Base-by-base conservation (phyloP, 2,888 invertebrate species). In the Tromatobia lineatoria region DNA sequence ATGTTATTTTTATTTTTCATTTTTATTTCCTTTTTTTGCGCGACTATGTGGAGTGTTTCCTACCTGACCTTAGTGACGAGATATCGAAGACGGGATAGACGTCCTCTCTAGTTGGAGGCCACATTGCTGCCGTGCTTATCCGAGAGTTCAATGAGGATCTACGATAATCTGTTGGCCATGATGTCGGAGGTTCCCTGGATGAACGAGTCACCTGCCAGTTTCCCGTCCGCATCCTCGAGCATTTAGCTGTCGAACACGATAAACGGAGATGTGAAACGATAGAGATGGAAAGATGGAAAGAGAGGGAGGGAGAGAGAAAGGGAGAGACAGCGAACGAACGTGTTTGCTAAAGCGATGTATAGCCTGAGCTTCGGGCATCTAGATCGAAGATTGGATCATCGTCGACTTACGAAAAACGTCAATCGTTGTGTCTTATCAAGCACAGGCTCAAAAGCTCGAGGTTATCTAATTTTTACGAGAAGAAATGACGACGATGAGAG, bases 181-280 rank as follows among this genome's bases (percentile, higher is more conserved):
- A 67, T 73, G 73, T 77, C 67, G 50, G 50, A 73, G 67, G 57
- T 69, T 77, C 66, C 71, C 52, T 25, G 71, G 77, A 77, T 82
- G 73, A 82, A 73, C 67, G 73, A 77, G 77, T 82, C 82, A 77
- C 73, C 82, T 77, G 77, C 50, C 82, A 73, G 57, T 76, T 77
- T 67, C 67, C 66, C 52, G 59, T 29, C 47, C 77, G 67, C 73
- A 59, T 47, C 59, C 57, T 71, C 38, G 73, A 59, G 77, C 42
- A 73, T 82, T 82, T 73, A 57, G 67, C 82, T 77, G 82, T 77
- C 82, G 50, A 77, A 82, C 47, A 59, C 73, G 67, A 77, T 82
- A 77, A 66, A 71, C 54, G 54, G 45, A 52, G 45, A 61, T 10
- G 64, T 42, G 45, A 50, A 34, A 78, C 18, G 61, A 50, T n/a